A percentile compares a stretch with the other conserved stretches of the same genome.
phyloP scores from a whole-genome alignment of 2,888 invertebrate genomes.

The Meganola albula region DNA sequence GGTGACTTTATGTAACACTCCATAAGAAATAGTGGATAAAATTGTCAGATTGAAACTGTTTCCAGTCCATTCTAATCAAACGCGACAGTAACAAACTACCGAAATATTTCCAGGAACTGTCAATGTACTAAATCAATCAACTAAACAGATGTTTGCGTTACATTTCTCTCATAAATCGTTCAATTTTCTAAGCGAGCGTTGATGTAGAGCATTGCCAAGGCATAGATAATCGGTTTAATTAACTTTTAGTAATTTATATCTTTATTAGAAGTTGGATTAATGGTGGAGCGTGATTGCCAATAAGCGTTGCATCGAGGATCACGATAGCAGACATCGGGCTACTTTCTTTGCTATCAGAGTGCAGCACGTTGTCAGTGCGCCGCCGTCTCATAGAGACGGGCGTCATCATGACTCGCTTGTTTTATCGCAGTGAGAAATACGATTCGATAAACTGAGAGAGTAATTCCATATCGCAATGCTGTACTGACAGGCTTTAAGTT shows the following conservation, averaged over 20 bases:
- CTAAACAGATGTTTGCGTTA: constrained; percentile 34
- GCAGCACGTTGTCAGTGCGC: constrained; percentile 41
- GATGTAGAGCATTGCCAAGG: constrained; percentile 35
- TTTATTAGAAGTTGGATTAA: constrained; percentile 62
- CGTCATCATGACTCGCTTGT: constrained; percentile 32
- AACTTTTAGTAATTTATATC: constrained; percentile 74
- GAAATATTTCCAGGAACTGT: constrained; percentile 29
- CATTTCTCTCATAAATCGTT: constrained; percentile 61
- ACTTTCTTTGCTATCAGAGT: constrained; percentile 40
- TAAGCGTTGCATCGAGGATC: constrained; percentile 45
- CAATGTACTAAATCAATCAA: constrained; percentile 42
- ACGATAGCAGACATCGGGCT: constrained; percentile 40
- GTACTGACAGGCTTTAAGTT: constrained; percentile 16
- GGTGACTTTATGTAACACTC: no score
- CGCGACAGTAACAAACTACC: constrained; percentile 27
- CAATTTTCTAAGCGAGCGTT: constrained; percentile 53
- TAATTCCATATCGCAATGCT: constrained; percentile 30
- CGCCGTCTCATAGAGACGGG: constrained; percentile 23
- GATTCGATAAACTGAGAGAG: constrained; percentile 23
- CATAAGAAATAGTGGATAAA: no score
- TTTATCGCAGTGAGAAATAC: constrained; percentile 33
- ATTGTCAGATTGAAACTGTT: constrained; percentile 13
- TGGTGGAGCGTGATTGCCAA: constrained; percentile 60
- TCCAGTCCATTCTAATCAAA: constrained; percentile 14
- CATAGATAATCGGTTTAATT: constrained; percentile 69